Conservation (phyloP, 23 tunicate genomes). For the Phallusia fumigata region DNA sequence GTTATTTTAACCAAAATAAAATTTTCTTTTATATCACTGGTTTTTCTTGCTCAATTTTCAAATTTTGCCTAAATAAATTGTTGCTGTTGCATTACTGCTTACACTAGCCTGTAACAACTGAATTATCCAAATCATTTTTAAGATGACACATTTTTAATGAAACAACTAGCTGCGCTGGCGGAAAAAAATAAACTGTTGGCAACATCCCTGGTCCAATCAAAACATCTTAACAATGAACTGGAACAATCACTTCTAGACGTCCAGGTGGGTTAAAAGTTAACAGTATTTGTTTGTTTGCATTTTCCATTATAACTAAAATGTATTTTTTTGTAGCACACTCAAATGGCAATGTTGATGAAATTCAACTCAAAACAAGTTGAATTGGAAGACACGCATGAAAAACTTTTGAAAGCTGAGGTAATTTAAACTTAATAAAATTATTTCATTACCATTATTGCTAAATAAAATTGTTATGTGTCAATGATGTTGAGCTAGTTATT, state of each 20-base stretch:
- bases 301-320: too few species aligned
- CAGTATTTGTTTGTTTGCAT: too few species aligned
- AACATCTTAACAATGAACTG: neutral
- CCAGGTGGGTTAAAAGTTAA: neutral
- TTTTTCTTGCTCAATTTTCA: too few species aligned
- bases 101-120: too few species aligned
- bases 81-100: too few species aligned
- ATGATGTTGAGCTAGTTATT: too few species aligned
- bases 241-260: neutral
- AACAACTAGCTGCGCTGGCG: neutral
- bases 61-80: too few species aligned
- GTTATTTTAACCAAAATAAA: too few species aligned
- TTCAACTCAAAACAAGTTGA: neutral
- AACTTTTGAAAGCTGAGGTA: neutral
- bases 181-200: neutral
- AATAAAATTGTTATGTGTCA: too few species aligned
- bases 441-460: neutral
- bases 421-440: neutral
- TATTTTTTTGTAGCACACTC: neutral
- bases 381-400: neutral
- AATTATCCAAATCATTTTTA: too few species aligned
- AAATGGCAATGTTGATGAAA: constrained; percentile 6
- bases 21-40: too few species aligned
- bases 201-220: neutral
- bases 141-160: neutral